These are phyloP conservation scores for Callyntrura sp. DNA, from an alignment of 2,888 invertebrate species.

Conservation along the genomic window DNA sequence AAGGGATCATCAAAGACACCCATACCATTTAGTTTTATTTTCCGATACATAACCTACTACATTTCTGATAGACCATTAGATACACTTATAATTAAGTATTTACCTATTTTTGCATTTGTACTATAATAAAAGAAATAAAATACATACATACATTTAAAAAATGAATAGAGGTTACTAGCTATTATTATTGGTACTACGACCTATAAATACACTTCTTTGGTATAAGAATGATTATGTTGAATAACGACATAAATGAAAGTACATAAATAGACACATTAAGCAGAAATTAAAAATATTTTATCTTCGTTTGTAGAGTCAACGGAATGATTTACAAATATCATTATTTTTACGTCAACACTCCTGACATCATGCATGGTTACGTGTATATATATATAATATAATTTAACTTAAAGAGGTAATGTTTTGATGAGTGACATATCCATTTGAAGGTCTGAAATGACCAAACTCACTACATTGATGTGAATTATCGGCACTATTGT, in stretches of 20 bases:
- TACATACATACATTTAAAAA: background rate
- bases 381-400: background rate
- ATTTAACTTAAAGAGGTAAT: conserved; percentile 58
- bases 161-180: background rate
- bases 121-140: background rate
- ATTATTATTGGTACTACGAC: no score
- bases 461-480: conserved; percentile 7
- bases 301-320: background rate
- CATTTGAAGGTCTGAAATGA: conserved; percentile 56
- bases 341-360: background rate
- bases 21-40: no score
- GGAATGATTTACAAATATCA: conserved; percentile 1
- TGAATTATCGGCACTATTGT: background rate
- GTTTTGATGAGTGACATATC: conserved; percentile 70
- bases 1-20: no score
- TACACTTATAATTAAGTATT: no score
- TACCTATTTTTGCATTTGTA: background rate
- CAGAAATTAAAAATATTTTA: background rate
- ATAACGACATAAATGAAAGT: no score
- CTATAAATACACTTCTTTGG: no score
- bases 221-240: no score
- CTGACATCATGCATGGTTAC: no score
- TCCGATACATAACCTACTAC: no score
- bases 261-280: conserved; percentile 1
- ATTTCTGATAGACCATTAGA: no score